Conservation (phyloP, 2,888 invertebrate genomes). For the Oscheius sp. region DNA sequence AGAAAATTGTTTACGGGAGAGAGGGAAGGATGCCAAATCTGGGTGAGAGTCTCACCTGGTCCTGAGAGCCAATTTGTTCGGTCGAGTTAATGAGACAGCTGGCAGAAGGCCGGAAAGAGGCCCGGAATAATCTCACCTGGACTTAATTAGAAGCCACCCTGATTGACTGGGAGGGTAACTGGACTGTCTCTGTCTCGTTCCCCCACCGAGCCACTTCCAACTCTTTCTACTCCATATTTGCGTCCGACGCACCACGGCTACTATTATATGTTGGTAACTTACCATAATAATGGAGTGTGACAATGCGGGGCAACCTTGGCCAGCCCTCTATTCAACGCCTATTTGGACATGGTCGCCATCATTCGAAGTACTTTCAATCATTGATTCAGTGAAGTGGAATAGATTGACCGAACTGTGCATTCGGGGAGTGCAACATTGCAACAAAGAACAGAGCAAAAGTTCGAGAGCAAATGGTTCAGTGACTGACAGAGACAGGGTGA, state of each 20-base stretch:
- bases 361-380: constrained; percentile 26
- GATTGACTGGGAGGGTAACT: too few species aligned
- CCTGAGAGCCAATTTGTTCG: constrained; percentile 10
- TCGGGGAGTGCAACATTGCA: too few species aligned
- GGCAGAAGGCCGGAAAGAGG: neutral
- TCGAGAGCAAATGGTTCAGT: too few species aligned
- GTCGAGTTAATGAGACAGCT: constrained; percentile 27
- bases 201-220: neutral
- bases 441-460: too few species aligned
- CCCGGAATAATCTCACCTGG: too few species aligned
- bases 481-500: too few species aligned
- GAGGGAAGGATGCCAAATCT: too few species aligned
- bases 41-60: constrained; percentile 13
- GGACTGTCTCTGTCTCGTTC: too few species aligned
- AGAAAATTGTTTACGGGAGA: too few species aligned
- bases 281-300: constrained; percentile 34
- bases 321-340: constrained; percentile 31
- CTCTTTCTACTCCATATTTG: constrained; percentile 25
- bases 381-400: neutral
- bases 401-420: too few species aligned
- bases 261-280: constrained; percentile 21
- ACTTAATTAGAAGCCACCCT: too few species aligned
- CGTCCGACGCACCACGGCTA: constrained; percentile 6
- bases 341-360: constrained; percentile 32
- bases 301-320: constrained; percentile 30